A percentile compares a stretch with the other conserved stretches of the same genome.
phyloP scores from a whole-genome alignment of 2,113 vertebrate species.

The Heloderma charlesbogerti region DNA sequence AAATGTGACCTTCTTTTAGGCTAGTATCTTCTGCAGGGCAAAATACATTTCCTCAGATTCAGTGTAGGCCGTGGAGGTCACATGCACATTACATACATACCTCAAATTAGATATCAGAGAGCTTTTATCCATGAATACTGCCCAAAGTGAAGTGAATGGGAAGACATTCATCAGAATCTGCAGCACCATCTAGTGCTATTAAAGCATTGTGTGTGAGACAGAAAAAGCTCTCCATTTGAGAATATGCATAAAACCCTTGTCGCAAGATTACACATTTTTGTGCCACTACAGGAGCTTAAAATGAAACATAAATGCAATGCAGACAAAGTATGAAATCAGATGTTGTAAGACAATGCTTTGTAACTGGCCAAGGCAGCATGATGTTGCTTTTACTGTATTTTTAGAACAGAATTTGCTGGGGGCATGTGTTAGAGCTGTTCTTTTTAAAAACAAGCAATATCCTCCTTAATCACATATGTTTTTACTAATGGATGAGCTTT shows the following conservation, averaged over 20 bases:
- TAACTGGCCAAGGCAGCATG: not conserved
- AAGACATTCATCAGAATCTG: not conserved
- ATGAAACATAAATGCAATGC: not conserved
- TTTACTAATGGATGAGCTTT: too few species aligned
- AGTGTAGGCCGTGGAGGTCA: not conserved
- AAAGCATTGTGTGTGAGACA: not conserved
- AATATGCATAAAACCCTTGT: not conserved
- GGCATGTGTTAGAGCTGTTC: not conserved
- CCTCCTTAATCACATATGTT: too few species aligned
- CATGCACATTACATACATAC: not conserved
- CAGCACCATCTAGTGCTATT: constrained; percentile 65
- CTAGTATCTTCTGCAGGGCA: not conserved
- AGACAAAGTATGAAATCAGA: not conserved
- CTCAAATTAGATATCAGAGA: not conserved
- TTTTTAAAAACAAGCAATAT: not conserved
- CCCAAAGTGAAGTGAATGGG: not conserved
- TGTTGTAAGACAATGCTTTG: not conserved
- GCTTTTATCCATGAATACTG: not conserved
- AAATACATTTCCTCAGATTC: not conserved
- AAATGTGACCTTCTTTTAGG: not conserved
- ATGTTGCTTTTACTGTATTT: too few species aligned
- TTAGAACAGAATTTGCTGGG: not conserved
- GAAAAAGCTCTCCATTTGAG: not conserved
- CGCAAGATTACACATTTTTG: not conserved
- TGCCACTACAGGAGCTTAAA: not conserved